These are phyloP conservation scores for Gopherus flavomarginatus DNA, from an alignment of 2,113 vertebrate genomes.

Conservation along the genomic window DNA sequence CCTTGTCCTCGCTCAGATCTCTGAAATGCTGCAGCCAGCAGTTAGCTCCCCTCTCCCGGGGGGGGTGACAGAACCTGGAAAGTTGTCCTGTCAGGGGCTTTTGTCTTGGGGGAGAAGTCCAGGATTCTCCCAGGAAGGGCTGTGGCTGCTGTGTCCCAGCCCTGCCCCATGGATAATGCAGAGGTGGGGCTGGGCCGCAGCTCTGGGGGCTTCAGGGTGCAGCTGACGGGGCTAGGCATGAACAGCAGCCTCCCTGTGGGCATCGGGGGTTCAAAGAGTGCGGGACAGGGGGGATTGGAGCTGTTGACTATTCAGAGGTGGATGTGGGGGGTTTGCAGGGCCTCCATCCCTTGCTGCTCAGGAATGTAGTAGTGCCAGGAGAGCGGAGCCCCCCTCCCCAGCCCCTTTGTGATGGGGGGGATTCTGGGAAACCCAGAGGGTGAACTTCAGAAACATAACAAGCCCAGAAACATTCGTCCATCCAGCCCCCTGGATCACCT, in stretches of 20 bases:
- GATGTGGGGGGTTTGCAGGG: background rate
- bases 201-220: background rate
- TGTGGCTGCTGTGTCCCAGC: background rate
- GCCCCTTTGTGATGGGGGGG: background rate
- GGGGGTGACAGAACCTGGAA: background rate
- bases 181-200: background rate
- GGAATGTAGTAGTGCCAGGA: background rate
- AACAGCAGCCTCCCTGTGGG: background rate
- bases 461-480: rapidly evolving
- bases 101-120: background rate
- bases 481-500: background rate
- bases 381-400: background rate
- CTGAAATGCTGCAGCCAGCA: background rate
- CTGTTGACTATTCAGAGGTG: background rate
- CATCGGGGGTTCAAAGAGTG: background rate
- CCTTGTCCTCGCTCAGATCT: background rate
- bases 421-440: background rate
- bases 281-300: background rate
- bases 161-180: background rate
- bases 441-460: background rate
- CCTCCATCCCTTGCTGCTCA: background rate
- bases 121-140: background rate
- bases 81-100: background rate
- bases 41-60: background rate
- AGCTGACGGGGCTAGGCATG: too few relatives aligned